These are phyloP conservation scores for Varecia variegata DNA, from an alignment of 2,797 vertebrate species.

Conservation along the genomic window DNA sequence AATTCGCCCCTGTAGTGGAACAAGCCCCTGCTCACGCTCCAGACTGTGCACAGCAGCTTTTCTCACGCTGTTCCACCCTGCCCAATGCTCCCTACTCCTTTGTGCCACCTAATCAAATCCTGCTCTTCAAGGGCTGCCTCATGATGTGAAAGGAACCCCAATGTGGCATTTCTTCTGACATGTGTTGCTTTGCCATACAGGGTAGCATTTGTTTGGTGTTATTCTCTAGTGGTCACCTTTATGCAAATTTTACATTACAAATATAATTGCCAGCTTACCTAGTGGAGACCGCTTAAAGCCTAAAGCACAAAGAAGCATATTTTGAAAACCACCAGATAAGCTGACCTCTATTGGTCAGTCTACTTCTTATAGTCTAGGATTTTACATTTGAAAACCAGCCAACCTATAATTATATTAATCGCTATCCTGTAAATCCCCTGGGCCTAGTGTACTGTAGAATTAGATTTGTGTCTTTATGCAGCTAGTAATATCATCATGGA, in stretches of 20 bases:
- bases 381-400: conserved; percentile 17
- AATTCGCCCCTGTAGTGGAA: too few species aligned
- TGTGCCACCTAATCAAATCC: neutral
- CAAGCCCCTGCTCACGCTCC: neutral
- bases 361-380: neutral
- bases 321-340: neutral
- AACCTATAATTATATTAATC: neutral
- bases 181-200: neutral
- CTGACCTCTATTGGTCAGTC: neutral
- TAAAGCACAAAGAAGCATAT: neutral
- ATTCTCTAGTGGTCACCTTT: neutral
- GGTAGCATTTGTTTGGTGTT: neutral
- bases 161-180: neutral
- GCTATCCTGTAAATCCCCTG: neutral
- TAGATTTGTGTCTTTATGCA: neutral
- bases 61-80: neutral
- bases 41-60: neutral
- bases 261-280: neutral
- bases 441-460: neutral
- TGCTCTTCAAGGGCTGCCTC: neutral
- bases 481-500: neutral
- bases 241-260: neutral
- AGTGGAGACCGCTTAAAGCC: neutral
- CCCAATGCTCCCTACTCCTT: neutral
- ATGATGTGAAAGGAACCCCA: neutral